A percentile compares a stretch with the other conserved stretches of the same genome.
Conservation (phyloP, 2,888 invertebrate species). For the Xanthorhoe designata region DNA sequence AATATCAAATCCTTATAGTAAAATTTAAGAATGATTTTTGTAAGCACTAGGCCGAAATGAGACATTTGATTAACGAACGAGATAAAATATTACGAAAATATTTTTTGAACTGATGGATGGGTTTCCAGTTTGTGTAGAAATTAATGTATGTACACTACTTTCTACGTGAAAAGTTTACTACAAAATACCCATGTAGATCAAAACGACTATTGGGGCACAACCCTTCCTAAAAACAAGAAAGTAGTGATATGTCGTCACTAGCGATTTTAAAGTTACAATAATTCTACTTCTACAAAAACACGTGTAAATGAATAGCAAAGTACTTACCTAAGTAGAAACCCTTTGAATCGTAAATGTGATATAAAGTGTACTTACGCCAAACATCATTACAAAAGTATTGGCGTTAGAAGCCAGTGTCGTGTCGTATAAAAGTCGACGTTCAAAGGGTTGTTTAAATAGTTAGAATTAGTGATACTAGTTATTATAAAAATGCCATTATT, state of each 20-base stretch:
- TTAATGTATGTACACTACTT: background rate
- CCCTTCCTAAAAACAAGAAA: background rate
- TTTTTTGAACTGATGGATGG: background rate
- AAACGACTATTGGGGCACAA: background rate
- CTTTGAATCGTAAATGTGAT: background rate
- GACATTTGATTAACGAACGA: background rate
- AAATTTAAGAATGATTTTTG: background rate
- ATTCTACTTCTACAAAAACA: background rate
- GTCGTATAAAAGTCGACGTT: background rate
- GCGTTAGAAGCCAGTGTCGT: background rate
- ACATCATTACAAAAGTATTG: background rate
- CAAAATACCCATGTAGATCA: background rate
- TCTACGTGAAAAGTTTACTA: background rate
- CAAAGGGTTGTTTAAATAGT: background rate
- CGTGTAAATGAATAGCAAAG: background rate
- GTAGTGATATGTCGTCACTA: background rate
- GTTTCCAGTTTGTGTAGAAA: background rate
- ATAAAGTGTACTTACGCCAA: background rate
- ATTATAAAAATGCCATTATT: constrained; percentile 1
- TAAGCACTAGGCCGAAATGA: background rate
- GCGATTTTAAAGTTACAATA: background rate
- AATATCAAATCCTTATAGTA: background rate
- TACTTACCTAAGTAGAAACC: background rate
- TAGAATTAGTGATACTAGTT: background rate
- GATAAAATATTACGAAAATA: background rate